These are phyloP conservation scores for Haliclona indistincta DNA, from an alignment of 37 sponge, comb jelly and placozoan species.

Conservation along the genomic window DNA sequence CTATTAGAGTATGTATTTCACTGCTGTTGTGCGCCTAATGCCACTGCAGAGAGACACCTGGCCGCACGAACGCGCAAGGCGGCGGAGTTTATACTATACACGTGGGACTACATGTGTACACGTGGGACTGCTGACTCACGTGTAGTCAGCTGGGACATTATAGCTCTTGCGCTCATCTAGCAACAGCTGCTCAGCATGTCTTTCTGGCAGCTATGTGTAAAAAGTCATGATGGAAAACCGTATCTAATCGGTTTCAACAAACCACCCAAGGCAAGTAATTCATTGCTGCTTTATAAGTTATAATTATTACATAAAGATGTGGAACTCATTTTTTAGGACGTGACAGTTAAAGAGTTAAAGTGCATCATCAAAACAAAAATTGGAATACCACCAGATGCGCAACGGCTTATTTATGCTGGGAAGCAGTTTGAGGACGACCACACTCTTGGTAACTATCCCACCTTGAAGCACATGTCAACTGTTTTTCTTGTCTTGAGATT, in stretches of 20 bases:
- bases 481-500: conserved; percentile 52
- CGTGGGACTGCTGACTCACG: too few species aligned
- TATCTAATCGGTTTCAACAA: background rate
- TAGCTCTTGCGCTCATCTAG: too few species aligned
- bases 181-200: too few species aligned
- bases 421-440: conserved; percentile 42
- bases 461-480: conserved; percentile 16
- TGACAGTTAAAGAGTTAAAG: conserved; percentile 30
- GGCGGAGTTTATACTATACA: too few species aligned
- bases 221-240: background rate
- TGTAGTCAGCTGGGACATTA: too few species aligned
- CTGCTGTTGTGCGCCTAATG: too few species aligned
- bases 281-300: background rate
- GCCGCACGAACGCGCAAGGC: too few species aligned
- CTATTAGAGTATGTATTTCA: too few species aligned
- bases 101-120: too few species aligned
- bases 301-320: background rate
- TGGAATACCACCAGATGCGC: conserved; percentile 27
- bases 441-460: conserved; percentile 25
- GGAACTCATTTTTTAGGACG: conserved; percentile 8
- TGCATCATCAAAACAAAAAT: conserved; percentile 12
- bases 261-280: background rate
- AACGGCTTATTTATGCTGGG: conserved; percentile 51
- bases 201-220: conserved; percentile 9
- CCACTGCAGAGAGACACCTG: too few species aligned